Evolutionary conservation across 2,113 vertebrate genomes (phyloP).

Genomic region (Brachypteracias leptosomus): DNA sequence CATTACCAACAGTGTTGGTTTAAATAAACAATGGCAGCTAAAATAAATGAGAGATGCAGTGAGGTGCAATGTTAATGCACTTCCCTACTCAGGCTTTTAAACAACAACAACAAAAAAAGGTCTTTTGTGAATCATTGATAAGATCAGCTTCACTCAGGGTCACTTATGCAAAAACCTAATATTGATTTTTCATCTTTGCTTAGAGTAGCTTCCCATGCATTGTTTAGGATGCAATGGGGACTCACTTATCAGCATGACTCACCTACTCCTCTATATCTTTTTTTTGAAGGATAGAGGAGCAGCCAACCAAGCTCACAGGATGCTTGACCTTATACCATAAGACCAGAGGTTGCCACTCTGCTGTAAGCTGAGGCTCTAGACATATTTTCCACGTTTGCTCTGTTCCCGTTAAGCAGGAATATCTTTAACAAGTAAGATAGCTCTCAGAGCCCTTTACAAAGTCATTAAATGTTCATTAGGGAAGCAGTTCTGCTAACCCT

Average conservation of each 20-base stretch:
- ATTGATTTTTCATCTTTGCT: constrained; percentile 60
- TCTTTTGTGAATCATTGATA: constrained; percentile 47
- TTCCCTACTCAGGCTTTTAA: constrained; percentile 43
- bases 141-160: constrained; percentile 52
- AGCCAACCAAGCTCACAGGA: constrained; percentile 37
- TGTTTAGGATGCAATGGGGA: constrained; percentile 30
- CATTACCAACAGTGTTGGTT: neutral
- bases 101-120: neutral
- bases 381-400: constrained; percentile 24
- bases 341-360: neutral
- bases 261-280: constrained; percentile 54
- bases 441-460: constrained; percentile 45
- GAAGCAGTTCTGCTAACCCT: constrained; percentile 59
- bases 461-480: constrained; percentile 67
- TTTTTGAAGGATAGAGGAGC: neutral
- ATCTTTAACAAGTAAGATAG: constrained; percentile 59
- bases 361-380: constrained; percentile 1
- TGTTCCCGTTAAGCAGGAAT: constrained; percentile 44
- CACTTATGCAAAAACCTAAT: constrained; percentile 57
- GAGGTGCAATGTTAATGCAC: neutral
- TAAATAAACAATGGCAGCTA: neutral
- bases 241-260: constrained; percentile 64
- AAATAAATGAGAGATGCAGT: neutral
- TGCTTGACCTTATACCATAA: constrained; percentile 17
- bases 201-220: constrained; percentile 51